Evolutionary conservation across 2,888 invertebrate species (phyloP).

Genomic region (Leptinotarsa juncta): DNA sequence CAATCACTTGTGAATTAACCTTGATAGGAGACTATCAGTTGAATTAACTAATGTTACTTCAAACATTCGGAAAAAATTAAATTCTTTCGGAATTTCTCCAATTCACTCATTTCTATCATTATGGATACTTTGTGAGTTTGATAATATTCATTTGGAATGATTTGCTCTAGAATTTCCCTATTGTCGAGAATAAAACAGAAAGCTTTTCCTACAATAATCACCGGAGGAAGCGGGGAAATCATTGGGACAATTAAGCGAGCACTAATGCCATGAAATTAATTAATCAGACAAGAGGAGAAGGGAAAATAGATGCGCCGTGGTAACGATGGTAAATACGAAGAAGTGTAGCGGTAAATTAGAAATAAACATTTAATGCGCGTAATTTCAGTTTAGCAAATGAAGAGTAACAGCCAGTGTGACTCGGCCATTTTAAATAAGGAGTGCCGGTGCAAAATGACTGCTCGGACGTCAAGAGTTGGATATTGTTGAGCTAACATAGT

Average conservation of each 20-base stretch:
- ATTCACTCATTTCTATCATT: too few species aligned
- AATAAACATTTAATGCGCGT: constrained; percentile 59
- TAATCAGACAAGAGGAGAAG: constrained; percentile 53
- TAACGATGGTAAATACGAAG: constrained; percentile 51
- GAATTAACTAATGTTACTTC: too few species aligned
- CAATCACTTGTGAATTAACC: too few species aligned
- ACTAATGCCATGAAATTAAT: constrained; percentile 58
- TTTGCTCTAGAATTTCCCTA: too few species aligned
- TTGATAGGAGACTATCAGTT: too few species aligned
- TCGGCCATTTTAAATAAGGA: constrained; percentile 33
- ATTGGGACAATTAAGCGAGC: constrained; percentile 49
- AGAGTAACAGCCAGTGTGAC: constrained; percentile 53
- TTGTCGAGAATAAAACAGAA: not conserved
- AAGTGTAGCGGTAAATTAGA: constrained; percentile 58
- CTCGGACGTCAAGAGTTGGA: not conserved
- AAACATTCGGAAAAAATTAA: too few species aligned
- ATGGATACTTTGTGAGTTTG: too few species aligned
- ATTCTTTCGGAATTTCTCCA: too few species aligned
- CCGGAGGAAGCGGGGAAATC: not conserved
- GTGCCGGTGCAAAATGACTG: constrained; percentile 14
- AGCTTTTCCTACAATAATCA: not conserved
- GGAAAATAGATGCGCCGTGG: constrained; percentile 53
- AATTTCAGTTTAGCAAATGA: constrained; percentile 56
- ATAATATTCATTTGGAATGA: too few species aligned
- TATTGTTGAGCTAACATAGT: not conserved